phyloP scores from a whole-genome alignment of 2,888 invertebrate genomes.

The Dolichopus griseipennis region DNA sequence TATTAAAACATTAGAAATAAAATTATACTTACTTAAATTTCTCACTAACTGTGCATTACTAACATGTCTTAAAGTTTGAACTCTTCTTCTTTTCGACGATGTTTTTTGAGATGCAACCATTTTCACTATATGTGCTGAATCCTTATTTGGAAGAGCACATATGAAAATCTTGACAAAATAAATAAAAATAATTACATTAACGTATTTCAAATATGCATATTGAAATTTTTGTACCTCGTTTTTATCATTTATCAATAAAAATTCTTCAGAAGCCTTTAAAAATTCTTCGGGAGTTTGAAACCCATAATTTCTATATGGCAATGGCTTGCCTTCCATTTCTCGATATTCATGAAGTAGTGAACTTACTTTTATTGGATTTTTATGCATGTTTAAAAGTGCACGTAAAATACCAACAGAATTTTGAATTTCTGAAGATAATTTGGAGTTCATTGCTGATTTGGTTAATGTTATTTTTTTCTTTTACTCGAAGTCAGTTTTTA shows the following conservation, averaged over 20 bases:
- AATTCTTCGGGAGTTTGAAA: slow-evolving; percentile 52
- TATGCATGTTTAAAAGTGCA: slow-evolving; percentile 34
- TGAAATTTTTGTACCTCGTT: slow-evolving; percentile 49
- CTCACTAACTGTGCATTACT: no score
- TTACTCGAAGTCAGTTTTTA: neutral
- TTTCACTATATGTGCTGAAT: slow-evolving; percentile 35
- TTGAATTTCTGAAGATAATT: slow-evolving; percentile 18
- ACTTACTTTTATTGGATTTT: slow-evolving; percentile 32
- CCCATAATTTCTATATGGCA: slow-evolving; percentile 55
- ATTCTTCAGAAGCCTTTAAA: slow-evolving; percentile 52
- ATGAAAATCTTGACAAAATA: slow-evolving; percentile 1
- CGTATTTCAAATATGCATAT: neutral
- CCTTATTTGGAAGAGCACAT: slow-evolving; percentile 1
- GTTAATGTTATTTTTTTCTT: no score
- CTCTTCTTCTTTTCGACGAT: no score
- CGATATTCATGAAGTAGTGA: slow-evolving; percentile 52
- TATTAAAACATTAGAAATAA: no score
- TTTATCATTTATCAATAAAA: slow-evolving; percentile 43
- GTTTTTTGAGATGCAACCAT: slow-evolving; percentile 32
- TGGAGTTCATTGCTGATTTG: neutral
- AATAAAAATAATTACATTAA: neutral
- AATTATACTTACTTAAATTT: no score
- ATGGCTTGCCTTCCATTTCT: slow-evolving; percentile 52
- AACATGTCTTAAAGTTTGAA: no score
- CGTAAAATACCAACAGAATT: slow-evolving; percentile 32